Percentiles rank a stretch among this genome's conserved stretches.
These are phyloP conservation scores for Callyntrura guangdongensis DNA, from an alignment of 2,888 invertebrate species.

Conservation along the genomic window DNA sequence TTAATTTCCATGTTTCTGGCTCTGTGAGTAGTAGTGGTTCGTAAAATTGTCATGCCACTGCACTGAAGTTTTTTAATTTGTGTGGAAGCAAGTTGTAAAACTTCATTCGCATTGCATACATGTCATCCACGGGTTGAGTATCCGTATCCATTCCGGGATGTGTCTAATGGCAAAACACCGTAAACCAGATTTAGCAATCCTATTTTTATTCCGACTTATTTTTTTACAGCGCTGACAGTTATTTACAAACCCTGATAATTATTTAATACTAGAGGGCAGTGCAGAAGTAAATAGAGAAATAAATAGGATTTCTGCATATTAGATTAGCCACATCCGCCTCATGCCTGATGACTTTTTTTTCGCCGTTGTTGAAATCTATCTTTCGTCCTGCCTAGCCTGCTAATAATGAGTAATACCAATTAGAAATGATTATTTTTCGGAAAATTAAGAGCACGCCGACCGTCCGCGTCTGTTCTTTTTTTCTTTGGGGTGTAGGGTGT, in stretches of 20 bases:
- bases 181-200: too few species aligned
- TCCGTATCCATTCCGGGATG: not conserved
- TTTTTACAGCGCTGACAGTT: not conserved
- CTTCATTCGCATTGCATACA: not conserved
- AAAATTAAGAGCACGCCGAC: slow-evolving; percentile 55
- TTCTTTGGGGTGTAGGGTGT: slow-evolving; percentile 36
- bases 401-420: slow-evolving; percentile 71
- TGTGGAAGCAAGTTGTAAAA: slow-evolving; percentile 12
- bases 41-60: slow-evolving; percentile 53
- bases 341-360: not conserved
- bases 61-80: not conserved
- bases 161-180: too few species aligned
- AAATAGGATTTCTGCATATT: slow-evolving; percentile 16
- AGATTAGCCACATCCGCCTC: not conserved
- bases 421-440: slow-evolving; percentile 70
- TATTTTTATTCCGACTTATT: not conserved
- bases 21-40: slow-evolving; percentile 50
- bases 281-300: slow-evolving; percentile 12
- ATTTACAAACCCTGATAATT: too few species aligned
- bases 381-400: slow-evolving; percentile 2
- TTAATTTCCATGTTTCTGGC: slow-evolving; percentile 60
- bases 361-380: slow-evolving; percentile 3
- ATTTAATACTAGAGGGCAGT: not conserved
- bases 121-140: not conserved
- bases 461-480: slow-evolving; percentile 22